A percentile compares a stretch with the other conserved stretches of the same genome.
Evolutionary conservation across 2,797 vertebrate genomes (phyloP).

Genomic region (Amniataba percoides): DNA sequence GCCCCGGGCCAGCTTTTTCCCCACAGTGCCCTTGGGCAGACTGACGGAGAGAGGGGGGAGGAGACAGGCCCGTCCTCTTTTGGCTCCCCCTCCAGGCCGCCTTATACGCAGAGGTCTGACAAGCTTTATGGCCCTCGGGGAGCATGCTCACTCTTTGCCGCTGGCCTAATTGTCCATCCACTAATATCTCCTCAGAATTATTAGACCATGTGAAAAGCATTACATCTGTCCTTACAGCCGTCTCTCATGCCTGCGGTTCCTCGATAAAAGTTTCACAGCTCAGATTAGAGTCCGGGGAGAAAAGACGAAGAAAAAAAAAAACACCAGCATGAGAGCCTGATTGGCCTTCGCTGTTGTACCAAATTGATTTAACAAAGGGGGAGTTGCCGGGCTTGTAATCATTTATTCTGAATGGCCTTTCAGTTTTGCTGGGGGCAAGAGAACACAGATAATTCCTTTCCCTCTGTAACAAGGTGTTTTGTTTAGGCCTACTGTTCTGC

Average conservation of each 20-base stretch:
- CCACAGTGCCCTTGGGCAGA: slow-evolving; percentile 53
- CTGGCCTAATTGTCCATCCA: slow-evolving; percentile 68
- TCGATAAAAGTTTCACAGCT: slow-evolving; percentile 52
- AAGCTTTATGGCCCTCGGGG: slow-evolving; percentile 43
- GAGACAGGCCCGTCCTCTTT: slow-evolving; percentile 43
- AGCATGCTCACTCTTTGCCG: slow-evolving; percentile 43
- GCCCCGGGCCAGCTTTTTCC: slow-evolving; percentile 63
- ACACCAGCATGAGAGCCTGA: slow-evolving; percentile 11
- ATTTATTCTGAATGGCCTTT: slow-evolving; percentile 48
- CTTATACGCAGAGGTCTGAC: slow-evolving; percentile 58
- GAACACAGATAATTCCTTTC: slow-evolving; percentile 21
- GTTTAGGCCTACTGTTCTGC: slow-evolving; percentile 23
- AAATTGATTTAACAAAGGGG: slow-evolving; percentile 57
- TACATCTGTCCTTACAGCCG: slow-evolving; percentile 47
- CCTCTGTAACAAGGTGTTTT: slow-evolving; percentile 23
- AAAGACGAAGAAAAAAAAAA: slow-evolving; percentile 27
- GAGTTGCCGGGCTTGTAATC: slow-evolving; percentile 32
- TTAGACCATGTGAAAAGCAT: slow-evolving; percentile 66
- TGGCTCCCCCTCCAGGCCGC: slow-evolving; percentile 49
- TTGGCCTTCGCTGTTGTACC: slow-evolving; percentile 25
- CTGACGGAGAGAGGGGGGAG: slow-evolving; percentile 37
- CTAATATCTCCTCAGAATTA: slow-evolving; percentile 64
- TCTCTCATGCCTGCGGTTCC: slow-evolving; percentile 36
- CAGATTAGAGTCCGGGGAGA: slow-evolving; percentile 31
- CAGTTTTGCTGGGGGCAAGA: slow-evolving; percentile 33